These are phyloP conservation scores for Lycaena phlaeas DNA, from an alignment of 2,888 invertebrate genomes.

Conservation along the genomic window DNA sequence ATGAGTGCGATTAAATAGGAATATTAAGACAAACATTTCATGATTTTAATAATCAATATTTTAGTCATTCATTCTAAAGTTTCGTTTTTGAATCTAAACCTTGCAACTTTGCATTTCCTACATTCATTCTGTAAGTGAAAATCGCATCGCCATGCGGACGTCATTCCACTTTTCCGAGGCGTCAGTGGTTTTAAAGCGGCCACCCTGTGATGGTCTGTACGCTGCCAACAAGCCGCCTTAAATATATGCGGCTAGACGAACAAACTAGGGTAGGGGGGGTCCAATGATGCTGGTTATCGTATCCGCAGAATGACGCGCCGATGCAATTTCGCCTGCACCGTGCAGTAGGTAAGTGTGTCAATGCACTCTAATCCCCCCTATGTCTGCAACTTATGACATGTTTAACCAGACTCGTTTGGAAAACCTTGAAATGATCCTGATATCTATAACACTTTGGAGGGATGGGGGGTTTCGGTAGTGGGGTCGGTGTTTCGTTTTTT, in stretches of 20 bases:
- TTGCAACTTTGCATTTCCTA: conserved; percentile 35
- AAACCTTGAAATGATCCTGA: conserved; percentile 17
- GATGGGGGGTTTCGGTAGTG: too few species aligned
- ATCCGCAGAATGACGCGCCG: conserved; percentile 49
- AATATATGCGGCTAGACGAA: conserved; percentile 18
- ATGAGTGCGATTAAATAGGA: too few species aligned
- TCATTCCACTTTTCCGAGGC: conserved; percentile 70
- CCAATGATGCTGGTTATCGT: conserved; percentile 40
- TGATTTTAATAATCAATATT: too few species aligned
- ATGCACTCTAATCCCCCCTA: conserved; percentile 64
- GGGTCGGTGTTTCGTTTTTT: too few species aligned
- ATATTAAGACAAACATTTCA: too few species aligned
- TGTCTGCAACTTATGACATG: conserved; percentile 59
- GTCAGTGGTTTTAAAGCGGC: conserved; percentile 51
- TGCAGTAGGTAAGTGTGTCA: conserved; percentile 70
- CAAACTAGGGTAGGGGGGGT: conserved; percentile 27
- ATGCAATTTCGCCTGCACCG: conserved; percentile 63
- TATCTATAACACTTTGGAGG: too few species aligned
- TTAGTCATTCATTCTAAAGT: too few species aligned
- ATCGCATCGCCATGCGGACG: conserved; percentile 58
- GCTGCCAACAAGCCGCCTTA: conserved; percentile 26
- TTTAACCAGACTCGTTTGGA: conserved; percentile 45
- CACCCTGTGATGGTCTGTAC: conserved; percentile 34
- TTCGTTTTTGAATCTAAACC: too few species aligned
- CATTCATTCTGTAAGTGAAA: conserved; percentile 64